Conservation (phyloP, 2,113 vertebrate species). For the Noctilio leporinus region DNA sequence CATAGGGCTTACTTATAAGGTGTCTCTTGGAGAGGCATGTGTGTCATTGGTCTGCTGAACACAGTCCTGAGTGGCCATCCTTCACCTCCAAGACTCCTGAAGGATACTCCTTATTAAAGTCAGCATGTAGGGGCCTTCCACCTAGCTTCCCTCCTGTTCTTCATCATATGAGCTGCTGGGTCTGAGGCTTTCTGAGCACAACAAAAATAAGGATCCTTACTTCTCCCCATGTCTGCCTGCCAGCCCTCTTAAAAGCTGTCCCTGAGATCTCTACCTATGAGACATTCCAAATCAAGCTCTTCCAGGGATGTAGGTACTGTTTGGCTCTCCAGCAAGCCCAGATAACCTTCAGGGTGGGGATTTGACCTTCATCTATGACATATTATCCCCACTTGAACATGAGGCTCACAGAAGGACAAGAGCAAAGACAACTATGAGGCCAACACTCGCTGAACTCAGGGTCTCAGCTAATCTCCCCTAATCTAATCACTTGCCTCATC, state of each 20-base stretch:
- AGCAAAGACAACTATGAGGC: background rate
- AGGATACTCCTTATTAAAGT: background rate
- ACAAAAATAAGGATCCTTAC: background rate
- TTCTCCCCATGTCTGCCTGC: background rate
- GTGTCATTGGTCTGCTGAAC: no score
- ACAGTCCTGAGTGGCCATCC: background rate
- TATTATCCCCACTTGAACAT: background rate
- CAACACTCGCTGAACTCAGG: background rate
- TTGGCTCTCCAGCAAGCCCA: background rate
- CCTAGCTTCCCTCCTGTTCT: background rate
- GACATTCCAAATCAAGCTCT: background rate
- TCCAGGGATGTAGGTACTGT: background rate
- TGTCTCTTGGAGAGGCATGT: background rate
- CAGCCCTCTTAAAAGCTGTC: background rate
- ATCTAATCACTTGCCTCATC: background rate
- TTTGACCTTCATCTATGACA: accelerated
- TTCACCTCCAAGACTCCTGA: background rate
- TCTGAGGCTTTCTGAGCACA: background rate
- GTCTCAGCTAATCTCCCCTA: background rate
- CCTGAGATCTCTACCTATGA: background rate
- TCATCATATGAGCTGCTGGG: background rate
- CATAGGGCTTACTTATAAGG: background rate
- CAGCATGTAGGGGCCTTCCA: background rate
- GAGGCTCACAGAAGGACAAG: background rate
- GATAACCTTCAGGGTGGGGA: background rate